Evolutionary conservation across 2,888 invertebrate genomes (phyloP), one percentile per base, ranked within the genome.

Genomic region (Iselma pallidipennis): DNA sequence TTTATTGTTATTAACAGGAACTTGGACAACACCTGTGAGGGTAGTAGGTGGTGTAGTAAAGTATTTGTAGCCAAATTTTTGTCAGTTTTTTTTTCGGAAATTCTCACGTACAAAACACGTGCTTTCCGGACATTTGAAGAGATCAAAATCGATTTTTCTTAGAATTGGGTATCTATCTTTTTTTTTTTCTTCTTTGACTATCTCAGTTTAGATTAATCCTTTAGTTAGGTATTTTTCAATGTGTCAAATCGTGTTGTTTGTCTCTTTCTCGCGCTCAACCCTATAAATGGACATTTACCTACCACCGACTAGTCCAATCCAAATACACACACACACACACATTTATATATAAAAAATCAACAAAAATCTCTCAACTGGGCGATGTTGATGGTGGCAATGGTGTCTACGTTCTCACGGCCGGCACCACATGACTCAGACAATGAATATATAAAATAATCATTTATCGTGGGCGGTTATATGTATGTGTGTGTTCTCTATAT

Each of bases 391-490:
- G 50, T 57, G 28, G 50, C 60, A 45, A 63, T 60, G 63, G 70
- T 66, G 71, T 68, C 68, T 69, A 61, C 65, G 70, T 74, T 74
- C 74, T 74, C 74, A 74, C 73, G 73, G 69, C 71, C 68, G 73
- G 66, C 70, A 68, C 71, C 71, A 70, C 71, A 70, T 71, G 71
- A 71, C 67, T 71, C 71, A 71, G 71, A 71, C 71, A 71, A 70
- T 74, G 71, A 69, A 71, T 72, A 72, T 71, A 70, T 71, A 71
- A 71, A 71, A 72, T 69, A 72, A 71, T 71, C 72, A 72, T 72
- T 71, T 71, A 70, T 68, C 70, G 70, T 70, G 71, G 71, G 73
- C 71, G 72, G 69, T 66, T 64, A 59, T 61, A 57, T 55, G 61
- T 63, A 64, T 68, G 66, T 69, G 70, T 73, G 71, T 72, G 71